A percentile compares a stretch with the other conserved stretches of the same genome.
Evolutionary conservation across 37 sponge, comb jelly and placozoan genomes (phyloP).

Genomic region (Petrosia ficiformis): DNA sequence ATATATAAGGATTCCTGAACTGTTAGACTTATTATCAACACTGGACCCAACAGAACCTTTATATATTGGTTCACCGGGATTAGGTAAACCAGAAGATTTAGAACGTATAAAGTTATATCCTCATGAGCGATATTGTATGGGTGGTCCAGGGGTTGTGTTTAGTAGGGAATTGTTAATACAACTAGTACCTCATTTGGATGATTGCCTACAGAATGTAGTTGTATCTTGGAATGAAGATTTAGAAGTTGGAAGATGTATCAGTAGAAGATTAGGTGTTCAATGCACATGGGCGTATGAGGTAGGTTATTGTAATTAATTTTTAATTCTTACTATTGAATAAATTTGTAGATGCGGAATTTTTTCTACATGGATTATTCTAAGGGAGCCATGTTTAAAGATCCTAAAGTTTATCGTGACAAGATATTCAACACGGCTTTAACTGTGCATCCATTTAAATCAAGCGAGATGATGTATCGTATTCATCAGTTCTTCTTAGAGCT

Average conservation of each 20-base stretch:
- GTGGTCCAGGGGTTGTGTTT: conserved; percentile 62
- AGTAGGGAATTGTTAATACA: conserved; percentile 47
- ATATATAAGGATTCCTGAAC: conserved; percentile 48
- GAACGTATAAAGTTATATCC: conserved; percentile 27
- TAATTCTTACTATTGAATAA: no score
- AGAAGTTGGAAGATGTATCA: conserved; percentile 77
- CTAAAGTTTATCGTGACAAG: conserved; percentile 25
- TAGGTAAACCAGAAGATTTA: conserved; percentile 33
- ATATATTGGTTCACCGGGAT: conserved; percentile 64
- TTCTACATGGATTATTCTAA: conserved; percentile 59
- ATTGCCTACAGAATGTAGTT: conserved; percentile 39
- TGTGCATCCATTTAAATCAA: conserved; percentile 32
- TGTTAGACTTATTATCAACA: conserved; percentile 35
- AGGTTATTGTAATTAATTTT: background rate
- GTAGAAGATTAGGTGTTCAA: conserved; percentile 50
- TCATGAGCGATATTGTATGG: conserved; percentile 69
- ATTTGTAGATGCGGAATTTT: conserved; percentile 15
- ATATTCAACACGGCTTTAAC: conserved; percentile 21
- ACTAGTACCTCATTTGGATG: conserved; percentile 47
- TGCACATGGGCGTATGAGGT: conserved; percentile 79
- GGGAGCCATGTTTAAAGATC: conserved; percentile 32
- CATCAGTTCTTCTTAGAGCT: conserved; percentile 66
- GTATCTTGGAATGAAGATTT: conserved; percentile 59
- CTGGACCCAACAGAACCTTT: conserved; percentile 42
- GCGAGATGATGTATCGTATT: conserved; percentile 33